phyloP scores from a whole-genome alignment of 1,140 invertebrate species.

The Zophobas atratus region DNA sequence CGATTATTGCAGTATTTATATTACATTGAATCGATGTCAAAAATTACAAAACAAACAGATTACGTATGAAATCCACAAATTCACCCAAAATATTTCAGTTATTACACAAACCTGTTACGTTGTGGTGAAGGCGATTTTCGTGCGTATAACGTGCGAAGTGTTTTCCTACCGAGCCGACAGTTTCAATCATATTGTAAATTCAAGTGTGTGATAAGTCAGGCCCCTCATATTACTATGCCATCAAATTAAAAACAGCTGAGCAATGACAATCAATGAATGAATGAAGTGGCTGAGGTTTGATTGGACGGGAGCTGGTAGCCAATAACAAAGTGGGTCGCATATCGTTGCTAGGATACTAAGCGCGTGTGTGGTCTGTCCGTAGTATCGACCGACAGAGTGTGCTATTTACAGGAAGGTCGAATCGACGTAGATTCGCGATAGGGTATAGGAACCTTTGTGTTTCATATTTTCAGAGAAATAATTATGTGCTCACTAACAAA shows the following conservation, averaged over 20 bases:
- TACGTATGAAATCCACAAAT: too few species aligned
- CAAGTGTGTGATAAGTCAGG: slow-evolving; percentile 1
- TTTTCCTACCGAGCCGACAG: too few species aligned
- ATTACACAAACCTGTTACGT: too few species aligned
- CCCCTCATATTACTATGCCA: slow-evolving; percentile 20
- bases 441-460: background rate
- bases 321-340: slow-evolving; percentile 49
- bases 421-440: background rate
- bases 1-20: too few species aligned
- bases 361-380: slow-evolving; percentile 45
- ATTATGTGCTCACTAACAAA: too few species aligned
- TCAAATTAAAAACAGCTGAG: slow-evolving; percentile 41
- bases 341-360: slow-evolving; percentile 50
- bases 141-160: too few species aligned
- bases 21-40: too few species aligned
- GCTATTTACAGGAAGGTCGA: slow-evolving; percentile 44
- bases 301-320: slow-evolving; percentile 49
- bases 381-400: slow-evolving; percentile 50
- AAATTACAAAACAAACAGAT: too few species aligned
- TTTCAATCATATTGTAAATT: background rate
- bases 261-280: slow-evolving; percentile 52
- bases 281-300: slow-evolving; percentile 51
- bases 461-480: too few species aligned
- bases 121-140: too few species aligned
- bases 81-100: too few species aligned